Percentiles rank a stretch among this genome's conserved stretches.
Evolutionary conservation across 2,113 vertebrate genomes (phyloP).

Genomic region (Aspiorhynchus laticeps): DNA sequence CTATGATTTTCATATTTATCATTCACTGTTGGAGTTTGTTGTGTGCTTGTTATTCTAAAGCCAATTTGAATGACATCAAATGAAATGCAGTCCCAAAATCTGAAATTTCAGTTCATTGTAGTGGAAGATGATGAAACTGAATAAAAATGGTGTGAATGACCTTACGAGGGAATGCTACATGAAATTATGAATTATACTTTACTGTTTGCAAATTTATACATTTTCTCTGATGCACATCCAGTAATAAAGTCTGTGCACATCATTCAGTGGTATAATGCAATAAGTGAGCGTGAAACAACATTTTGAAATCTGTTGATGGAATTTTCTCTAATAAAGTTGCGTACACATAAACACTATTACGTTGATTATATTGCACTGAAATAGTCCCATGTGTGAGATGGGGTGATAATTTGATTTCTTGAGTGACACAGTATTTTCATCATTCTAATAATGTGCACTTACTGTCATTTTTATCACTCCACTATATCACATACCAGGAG

Average conservation of each 20-base stretch:
- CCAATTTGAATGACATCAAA: neutral
- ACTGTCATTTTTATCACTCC: neutral
- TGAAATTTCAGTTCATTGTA: slow-evolving; percentile 12
- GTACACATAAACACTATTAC: neutral
- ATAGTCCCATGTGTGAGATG: neutral
- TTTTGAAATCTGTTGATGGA: slow-evolving; percentile 20
- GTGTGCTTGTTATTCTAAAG: neutral
- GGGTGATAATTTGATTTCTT: neutral
- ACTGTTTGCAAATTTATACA: neutral
- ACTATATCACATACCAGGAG: neutral
- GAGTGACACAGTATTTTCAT: neutral
- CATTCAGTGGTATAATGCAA: slow-evolving; percentile 17
- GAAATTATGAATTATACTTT: neutral
- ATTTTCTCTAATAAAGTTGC: slow-evolving; percentile 18
- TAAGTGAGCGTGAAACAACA: slow-evolving; percentile 19
- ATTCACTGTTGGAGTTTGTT: slow-evolving; percentile 22
- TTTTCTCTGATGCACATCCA: slow-evolving; percentile 21
- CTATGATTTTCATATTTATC: slow-evolving; percentile 25
- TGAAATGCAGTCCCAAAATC: neutral
- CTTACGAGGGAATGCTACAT: neutral
- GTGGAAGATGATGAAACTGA: slow-evolving; percentile 23
- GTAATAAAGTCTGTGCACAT: slow-evolving; percentile 3
- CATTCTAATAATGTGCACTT: neutral
- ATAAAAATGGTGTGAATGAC: slow-evolving; percentile 32
- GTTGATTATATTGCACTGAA: slow-evolving; percentile 25